Percentiles rank a stretch among this genome's conserved stretches.
Conservation (phyloP, 2,888 invertebrate species). For the Hofmannophila pseudospretella region DNA sequence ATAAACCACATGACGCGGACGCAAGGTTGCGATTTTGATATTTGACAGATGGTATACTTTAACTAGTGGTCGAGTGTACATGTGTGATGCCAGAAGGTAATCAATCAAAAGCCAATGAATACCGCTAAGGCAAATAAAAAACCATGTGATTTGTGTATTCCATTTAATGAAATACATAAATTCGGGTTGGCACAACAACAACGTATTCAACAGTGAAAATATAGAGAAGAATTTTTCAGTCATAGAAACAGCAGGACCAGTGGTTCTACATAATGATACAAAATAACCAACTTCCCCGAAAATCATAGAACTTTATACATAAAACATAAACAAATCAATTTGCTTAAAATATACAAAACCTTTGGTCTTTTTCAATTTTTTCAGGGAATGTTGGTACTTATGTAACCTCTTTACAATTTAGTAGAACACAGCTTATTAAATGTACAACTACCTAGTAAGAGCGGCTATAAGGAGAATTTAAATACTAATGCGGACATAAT, state of each 20-base stretch:
- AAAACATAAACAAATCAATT: not conserved
- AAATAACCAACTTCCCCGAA: slow-evolving; percentile 16
- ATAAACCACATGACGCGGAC: too few relatives aligned
- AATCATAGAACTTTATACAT: slow-evolving; percentile 6
- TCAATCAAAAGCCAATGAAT: too few relatives aligned
- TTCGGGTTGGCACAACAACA: slow-evolving; percentile 76
- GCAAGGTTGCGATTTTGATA: too few relatives aligned
- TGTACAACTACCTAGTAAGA: slow-evolving; percentile 17
- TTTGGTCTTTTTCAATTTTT: not conserved
- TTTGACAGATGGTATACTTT: too few relatives aligned
- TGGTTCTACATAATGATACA: slow-evolving; percentile 16
- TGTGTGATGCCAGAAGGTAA: too few relatives aligned
- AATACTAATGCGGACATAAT: slow-evolving; percentile 25
- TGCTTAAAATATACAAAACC: not conserved
- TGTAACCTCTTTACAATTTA: slow-evolving; percentile 10
- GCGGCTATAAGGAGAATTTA: slow-evolving; percentile 26
- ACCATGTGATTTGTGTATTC: slow-evolving; percentile 34
- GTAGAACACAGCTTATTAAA: slow-evolving; percentile 21
- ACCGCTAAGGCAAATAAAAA: slow-evolving; percentile 8
- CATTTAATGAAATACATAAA: slow-evolving; percentile 74
- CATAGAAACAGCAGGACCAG: slow-evolving; percentile 37
- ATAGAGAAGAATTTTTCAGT: slow-evolving; percentile 55
- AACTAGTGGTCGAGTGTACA: too few relatives aligned
- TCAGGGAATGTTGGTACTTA: not conserved
- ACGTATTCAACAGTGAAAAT: slow-evolving; percentile 62